Percentiles rank a stretch among this genome's conserved stretches.
These are phyloP conservation scores for Muscicapa adusta DNA, from an alignment of 2,113 vertebrate genomes.

Conservation along the genomic window DNA sequence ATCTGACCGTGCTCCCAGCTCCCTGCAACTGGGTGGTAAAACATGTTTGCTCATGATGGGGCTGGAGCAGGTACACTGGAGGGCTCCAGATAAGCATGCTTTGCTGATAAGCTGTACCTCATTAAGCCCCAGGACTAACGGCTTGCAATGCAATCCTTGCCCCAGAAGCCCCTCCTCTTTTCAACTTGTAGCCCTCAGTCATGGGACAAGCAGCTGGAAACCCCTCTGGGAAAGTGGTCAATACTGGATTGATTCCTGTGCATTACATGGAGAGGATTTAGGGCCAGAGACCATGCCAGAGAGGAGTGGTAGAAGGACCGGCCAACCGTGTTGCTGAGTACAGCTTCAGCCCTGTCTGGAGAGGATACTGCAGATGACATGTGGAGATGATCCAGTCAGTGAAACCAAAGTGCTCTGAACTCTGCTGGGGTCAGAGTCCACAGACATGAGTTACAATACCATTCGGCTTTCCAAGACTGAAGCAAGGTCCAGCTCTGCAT, in stretches of 20 bases:
- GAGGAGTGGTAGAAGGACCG: rapidly evolving
- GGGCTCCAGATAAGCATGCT: slow-evolving; percentile 27
- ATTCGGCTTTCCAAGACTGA: not conserved
- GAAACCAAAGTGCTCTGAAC: not conserved
- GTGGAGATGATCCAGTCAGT: not conserved
- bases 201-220: not conserved
- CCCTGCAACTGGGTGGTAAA: slow-evolving; percentile 59
- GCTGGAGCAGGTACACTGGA: slow-evolving; percentile 41
- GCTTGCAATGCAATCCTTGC: slow-evolving; percentile 27
- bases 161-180: slow-evolving; percentile 7
- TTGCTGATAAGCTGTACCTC: slow-evolving; percentile 54
- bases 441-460: not conserved
- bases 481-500: not conserved
- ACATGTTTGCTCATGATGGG: slow-evolving; percentile 52
- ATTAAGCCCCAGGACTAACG: slow-evolving; percentile 61
- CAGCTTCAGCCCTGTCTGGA: not conserved
- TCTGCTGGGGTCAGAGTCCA: not conserved
- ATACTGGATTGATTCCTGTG: not conserved
- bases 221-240: not conserved
- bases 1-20: not conserved
- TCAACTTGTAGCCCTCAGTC: not conserved
- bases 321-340: not conserved
- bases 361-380: not conserved
- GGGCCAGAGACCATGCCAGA: not conserved
- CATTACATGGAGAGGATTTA: not conserved